Base-by-base conservation (phyloP, 2,797 vertebrate genomes). In the Siniperca scherzeri region DNA sequence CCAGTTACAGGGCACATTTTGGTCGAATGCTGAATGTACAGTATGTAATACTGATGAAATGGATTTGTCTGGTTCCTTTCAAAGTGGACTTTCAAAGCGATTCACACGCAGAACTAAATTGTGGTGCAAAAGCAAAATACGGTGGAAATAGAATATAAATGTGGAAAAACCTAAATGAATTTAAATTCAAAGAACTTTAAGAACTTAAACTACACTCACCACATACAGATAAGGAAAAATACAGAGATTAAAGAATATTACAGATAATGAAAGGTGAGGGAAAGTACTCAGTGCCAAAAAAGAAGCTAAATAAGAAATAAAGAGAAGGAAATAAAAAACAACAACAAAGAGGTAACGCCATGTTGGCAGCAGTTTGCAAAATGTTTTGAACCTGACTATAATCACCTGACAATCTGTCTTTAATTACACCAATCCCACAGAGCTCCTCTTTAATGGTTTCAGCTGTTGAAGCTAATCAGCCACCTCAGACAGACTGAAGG, bases 391-490 rank as follows among this genome's bases (percentile, higher is more conserved):
- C 1, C 22, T 44, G 40, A 42, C 22, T n/a, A 25, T 42, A 13
- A 65, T 65, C 22, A 36, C 59, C 30, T 38, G 33, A 27, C 62
- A 65, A 27, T 16, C 67, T 38, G 67, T 55, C 50, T 40, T 12
- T 38, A 21, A 38, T 70, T 8, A 55, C 33, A 5, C 13, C 16
- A 25, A 55, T 69, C 50, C 67, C 67, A 70, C 68, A 11, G 52
- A 70, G 52, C 52, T 40, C 52, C 0, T 56, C 68, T 70, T 27
- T 42, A 56, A 40, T 5, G 50, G 22, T 25, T 40, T 55, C 67
- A 70, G 67, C 67, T 70, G 67, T 11, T 19, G 67, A 5, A 70
- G 36, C 9, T 42, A 40, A 70, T 56, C 36, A 7, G 50, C 36
- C 50, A 38, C 33, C 67, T 55, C 64, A 1, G 42, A 17, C 21